phyloP scores from a whole-genome alignment of 2,113 vertebrate species.

The Clarias batrachus region DNA sequence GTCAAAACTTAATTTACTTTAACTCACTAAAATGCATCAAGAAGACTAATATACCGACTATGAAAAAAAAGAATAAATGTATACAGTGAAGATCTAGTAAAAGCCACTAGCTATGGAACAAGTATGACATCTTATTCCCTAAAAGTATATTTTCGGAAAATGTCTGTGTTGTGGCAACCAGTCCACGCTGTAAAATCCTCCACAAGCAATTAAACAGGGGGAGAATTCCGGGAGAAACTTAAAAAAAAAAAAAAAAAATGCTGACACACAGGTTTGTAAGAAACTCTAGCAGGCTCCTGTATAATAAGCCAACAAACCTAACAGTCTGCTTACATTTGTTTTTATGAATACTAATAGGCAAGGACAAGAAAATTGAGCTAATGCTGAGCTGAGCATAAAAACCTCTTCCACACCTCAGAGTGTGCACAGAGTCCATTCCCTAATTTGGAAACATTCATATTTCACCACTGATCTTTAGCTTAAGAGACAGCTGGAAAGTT shows the following conservation, averaged over 20 bases:
- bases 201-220: slow-evolving; percentile 55
- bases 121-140: neutral
- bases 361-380: neutral
- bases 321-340: slow-evolving; percentile 17
- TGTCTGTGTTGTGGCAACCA: slow-evolving; percentile 11
- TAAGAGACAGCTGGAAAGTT: neutral
- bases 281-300: slow-evolving; percentile 29
- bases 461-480: neutral
- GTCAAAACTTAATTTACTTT: neutral
- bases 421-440: neutral
- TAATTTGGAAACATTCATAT: neutral
- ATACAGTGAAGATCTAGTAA: neutral
- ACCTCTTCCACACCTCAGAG: neutral
- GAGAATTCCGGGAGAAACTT: slow-evolving; percentile 43
- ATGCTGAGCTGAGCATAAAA: neutral
- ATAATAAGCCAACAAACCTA: slow-evolving; percentile 40
- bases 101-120: neutral
- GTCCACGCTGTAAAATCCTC: slow-evolving; percentile 51
- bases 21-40: neutral
- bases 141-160: neutral
- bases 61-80: neutral
- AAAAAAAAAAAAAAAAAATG: slow-evolving; percentile 28
- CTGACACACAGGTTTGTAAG: slow-evolving; percentile 41
- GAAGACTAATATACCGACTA: neutral
- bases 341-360: neutral